Percentiles rank a stretch among this genome's conserved stretches.
phyloP scores from a whole-genome alignment of 2,113 vertebrate species.

The Ramphastos sulfuratus region DNA sequence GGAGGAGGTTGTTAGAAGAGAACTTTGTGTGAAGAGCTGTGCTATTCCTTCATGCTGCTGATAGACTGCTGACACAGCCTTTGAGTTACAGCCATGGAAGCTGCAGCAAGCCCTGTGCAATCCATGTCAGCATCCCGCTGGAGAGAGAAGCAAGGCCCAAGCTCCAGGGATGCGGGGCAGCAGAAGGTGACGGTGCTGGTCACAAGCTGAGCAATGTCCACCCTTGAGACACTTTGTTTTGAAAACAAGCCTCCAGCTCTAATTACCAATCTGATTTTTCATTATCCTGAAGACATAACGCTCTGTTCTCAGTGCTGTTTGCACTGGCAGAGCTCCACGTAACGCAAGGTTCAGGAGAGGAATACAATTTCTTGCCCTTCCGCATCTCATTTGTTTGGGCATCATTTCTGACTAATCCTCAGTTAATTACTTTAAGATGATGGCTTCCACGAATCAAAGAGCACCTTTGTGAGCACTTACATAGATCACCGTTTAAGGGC shows the following conservation, averaged over 20 bases:
- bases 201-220: rapidly evolving
- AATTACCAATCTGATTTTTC: not conserved
- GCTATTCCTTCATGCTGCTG: not conserved
- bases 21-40: rapidly evolving
- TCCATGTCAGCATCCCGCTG: rapidly evolving
- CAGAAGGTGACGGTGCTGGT: not conserved
- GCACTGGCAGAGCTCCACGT: slow-evolving; percentile 8
- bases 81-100: not conserved
- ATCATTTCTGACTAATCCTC: slow-evolving; percentile 48
- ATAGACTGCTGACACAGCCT: not conserved
- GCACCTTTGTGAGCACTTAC: slow-evolving; percentile 18
- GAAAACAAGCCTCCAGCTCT: not conserved
- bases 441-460: slow-evolving; percentile 17
- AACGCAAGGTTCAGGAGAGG: not conserved
- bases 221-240: not conserved
- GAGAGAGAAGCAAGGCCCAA: rapidly evolving
- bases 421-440: slow-evolving; percentile 46
- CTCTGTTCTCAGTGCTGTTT: not conserved
- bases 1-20: not conserved
- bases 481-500: not conserved
- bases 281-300: not conserved
- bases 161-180: rapidly evolving
- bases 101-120: not conserved
- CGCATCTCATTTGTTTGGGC: slow-evolving; percentile 41
- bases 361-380: slow-evolving; percentile 18